Evolutionary conservation across 2,888 invertebrate species (phyloP), one percentile per base, ranked within the genome.

Genomic region (Parnassius smintheus): DNA sequence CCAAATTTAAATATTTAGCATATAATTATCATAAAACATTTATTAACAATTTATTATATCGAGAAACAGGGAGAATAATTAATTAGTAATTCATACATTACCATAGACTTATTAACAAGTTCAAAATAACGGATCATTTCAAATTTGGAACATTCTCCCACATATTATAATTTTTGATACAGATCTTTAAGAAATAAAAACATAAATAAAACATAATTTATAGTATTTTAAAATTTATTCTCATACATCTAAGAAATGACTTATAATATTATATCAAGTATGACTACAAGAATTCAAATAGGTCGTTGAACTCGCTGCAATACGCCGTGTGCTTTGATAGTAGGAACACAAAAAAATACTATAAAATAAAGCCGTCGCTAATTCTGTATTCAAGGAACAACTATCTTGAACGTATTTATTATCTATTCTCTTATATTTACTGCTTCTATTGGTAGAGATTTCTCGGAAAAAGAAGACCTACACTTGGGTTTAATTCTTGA

Each of bases 391-490:
- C 62, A 62, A 50, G 48, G 22, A 59, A 59, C 58, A 62, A 55
- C 58, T 50, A 58, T 42, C 49, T 58, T 18, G 25, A 58, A 62
- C 62, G 55, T 62, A 62, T 62, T 62, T 62, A 62, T 62, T 62
- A 62, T 62, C 62, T 62, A 62, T 62, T 62, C 58, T 62, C 58
- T 58, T 62, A 58, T 48, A 35, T 62, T 62, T 62, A 62, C 62
- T 63, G 59, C 55, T 63, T 55, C 50, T 59, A 55, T 63, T 58
- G 50, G 54, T 18, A 41, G n/a, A 54, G 25, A 58, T 58, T 62
- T 62, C 62, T 58, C 35, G 46, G 62, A 62, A 54, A 11, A 50
- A 49, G 35, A 53, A 46, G 49, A 53, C 44, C 53, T 57, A 62
- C 41, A 53, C 18, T n/a, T 10, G n/a, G 13, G 44, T 18, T 49